phyloP scores from a whole-genome alignment of 2,888 invertebrate species.

The Phanerotoma sp. region DNA sequence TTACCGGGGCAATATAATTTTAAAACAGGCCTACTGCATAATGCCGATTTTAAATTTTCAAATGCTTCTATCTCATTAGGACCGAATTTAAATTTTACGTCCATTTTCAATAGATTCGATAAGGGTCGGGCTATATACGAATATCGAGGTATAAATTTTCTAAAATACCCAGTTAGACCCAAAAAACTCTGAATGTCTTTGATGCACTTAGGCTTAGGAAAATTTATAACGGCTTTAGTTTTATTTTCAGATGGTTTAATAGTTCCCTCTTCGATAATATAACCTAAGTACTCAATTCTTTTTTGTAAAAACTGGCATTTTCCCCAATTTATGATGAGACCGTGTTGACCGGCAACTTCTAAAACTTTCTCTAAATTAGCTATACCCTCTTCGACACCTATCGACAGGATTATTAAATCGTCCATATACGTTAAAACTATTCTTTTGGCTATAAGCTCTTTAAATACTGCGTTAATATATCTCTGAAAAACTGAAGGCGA shows the following conservation, averaged over 20 bases:
- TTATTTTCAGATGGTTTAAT: conserved; percentile 28
- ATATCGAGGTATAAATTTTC: too few relatives aligned
- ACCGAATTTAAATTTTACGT: conserved; percentile 22
- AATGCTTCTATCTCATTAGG: conserved; percentile 28
- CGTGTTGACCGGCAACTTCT: conserved; percentile 24
- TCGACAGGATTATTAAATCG: conserved; percentile 29
- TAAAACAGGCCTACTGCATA: too few relatives aligned
- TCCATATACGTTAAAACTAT: conserved; percentile 28
- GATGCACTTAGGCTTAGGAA: conserved; percentile 25
- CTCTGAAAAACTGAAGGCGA: conserved; percentile 35
- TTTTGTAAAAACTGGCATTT: conserved; percentile 32
- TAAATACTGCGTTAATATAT: conserved; percentile 29
- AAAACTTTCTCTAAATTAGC: conserved; percentile 24
- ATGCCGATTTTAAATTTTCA: conserved; percentile 24
- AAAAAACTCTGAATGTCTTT: conserved; percentile 29
- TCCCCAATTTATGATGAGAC: conserved; percentile 33
- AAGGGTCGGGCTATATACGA: too few relatives aligned
- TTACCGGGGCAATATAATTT: too few relatives aligned
- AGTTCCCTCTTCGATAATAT: conserved; percentile 18
- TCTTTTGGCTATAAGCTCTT: conserved; percentile 22
- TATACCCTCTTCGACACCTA: conserved; percentile 17
- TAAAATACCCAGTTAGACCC: too few relatives aligned
- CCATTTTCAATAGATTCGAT: too few relatives aligned
- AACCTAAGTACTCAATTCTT: conserved; percentile 33
- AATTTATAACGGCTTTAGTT: conserved; percentile 24